These are phyloP conservation scores for Kobus ellipsiprymnus DNA, from an alignment of 2,113 vertebrate species.

Conservation along the genomic window DNA sequence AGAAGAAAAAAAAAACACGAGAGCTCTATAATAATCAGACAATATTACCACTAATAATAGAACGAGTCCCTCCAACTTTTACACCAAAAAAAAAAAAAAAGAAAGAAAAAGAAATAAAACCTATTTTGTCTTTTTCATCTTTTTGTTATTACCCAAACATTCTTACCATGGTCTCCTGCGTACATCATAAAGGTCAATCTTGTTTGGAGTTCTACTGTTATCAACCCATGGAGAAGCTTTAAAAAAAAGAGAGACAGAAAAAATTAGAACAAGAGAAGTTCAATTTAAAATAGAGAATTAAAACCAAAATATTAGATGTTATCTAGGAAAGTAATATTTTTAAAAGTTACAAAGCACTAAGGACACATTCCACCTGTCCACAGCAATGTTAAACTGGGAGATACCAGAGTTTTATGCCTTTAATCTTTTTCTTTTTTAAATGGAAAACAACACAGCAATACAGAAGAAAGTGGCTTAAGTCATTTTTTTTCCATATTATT, in stretches of 20 bases:
- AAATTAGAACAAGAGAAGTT: not conserved
- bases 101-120: not conserved
- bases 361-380: not conserved
- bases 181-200: slow-evolving; percentile 97
- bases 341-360: not conserved
- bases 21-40: not conserved
- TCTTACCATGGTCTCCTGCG: slow-evolving; percentile 96
- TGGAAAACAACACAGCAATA: not conserved
- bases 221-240: slow-evolving; percentile 97
- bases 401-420: not conserved
- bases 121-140: accelerated
- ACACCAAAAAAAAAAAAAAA: not conserved
- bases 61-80: not conserved
- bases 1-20: not conserved
- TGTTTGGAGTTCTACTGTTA: slow-evolving; percentile 92
- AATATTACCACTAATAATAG: not conserved
- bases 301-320: not conserved
- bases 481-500: not conserved
- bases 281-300: not conserved
- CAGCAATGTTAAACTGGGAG: not conserved
- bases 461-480: not conserved
- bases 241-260: slow-evolving; percentile 14
- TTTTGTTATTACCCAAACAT: not conserved
- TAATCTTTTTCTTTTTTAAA: not conserved
- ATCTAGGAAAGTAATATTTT: not conserved